Evolutionary conservation across 2,797 vertebrate species (phyloP), one percentile per base, ranked within the genome.

Genomic region (Enteromius mattozi): DNA sequence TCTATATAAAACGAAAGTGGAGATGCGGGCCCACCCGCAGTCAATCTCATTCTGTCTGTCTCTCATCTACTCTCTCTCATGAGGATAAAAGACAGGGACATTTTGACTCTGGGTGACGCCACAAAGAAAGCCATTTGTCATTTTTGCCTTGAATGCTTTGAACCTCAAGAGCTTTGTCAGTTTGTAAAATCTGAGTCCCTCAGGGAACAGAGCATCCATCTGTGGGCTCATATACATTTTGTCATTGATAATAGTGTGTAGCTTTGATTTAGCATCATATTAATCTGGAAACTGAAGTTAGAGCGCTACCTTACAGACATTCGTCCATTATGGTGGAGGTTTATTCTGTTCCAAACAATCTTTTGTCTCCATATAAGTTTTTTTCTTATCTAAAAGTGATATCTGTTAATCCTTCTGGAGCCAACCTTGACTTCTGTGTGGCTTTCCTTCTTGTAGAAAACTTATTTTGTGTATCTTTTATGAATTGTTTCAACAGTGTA

Each of bases 91-190:
- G 66, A 24, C 49, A 27, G 37, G 24, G 63, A 59, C 40, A 30
- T 69, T 76, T 84, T 72, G 16, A 65, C 65, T 56, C 7, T 27
- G 65, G 78, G 86, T 78, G 72, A 69, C 3, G 12, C 40, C 66
- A 81, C 72, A 81, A 24, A 87, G 81, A 74, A 84, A 78, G 65
- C 65, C 65, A 77, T 81, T 84, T 77, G 33, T 84, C 72, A 84
- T 81, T 72, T 81, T 84, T 77, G 51, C 63, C 45, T 12, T 66
- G 82, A 70, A 47, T 3, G 17, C 82, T 87, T 87, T 87, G 86
- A 87, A 81, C 82, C 65, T 85, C 21, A 51, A 74, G 78, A 77
- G 86, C 54, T 72, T 51, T 77, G 45, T 63, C 42, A 14, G 78
- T 69, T 80, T 80, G 78, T 69, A 45, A 68, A 75, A 78, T 79